phyloP scores from a whole-genome alignment of 2,888 invertebrate genomes.

The Graphium colonna region DNA sequence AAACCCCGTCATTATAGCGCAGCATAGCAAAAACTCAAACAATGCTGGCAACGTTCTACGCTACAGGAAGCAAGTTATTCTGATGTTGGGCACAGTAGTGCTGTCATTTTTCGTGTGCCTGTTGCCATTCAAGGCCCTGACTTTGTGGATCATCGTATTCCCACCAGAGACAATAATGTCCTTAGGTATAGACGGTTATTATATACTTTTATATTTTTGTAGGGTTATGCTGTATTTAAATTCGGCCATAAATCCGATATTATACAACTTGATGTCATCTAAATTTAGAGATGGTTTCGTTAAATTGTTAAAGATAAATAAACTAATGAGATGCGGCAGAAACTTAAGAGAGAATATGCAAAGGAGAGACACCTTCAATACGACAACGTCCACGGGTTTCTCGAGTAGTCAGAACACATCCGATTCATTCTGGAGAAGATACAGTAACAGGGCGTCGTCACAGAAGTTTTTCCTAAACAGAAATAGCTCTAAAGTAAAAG shows the following conservation, averaged over 20 bases:
- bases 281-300: constrained; percentile 92
- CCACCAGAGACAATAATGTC: constrained; percentile 83
- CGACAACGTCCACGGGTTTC: constrained; percentile 82
- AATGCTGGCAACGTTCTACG: constrained; percentile 81
- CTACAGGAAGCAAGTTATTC: constrained; percentile 89
- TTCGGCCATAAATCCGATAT: constrained; percentile 94
- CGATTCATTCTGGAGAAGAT: constrained; percentile 82
- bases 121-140: constrained; percentile 92
- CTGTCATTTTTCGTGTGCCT: constrained; percentile 94
- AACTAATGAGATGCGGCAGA: constrained; percentile 64
- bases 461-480: constrained; percentile 58
- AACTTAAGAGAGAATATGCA: constrained; percentile 76
- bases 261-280: constrained; percentile 95
- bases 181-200: constrained; percentile 90
- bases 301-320: constrained; percentile 79
- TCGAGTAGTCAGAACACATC: constrained; percentile 80
- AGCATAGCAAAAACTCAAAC: constrained; percentile 73
- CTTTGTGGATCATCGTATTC: constrained; percentile 91
- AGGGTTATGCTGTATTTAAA: constrained; percentile 94
- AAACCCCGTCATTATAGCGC: constrained; percentile 85
- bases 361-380: constrained; percentile 83
- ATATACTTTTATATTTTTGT: constrained; percentile 90
- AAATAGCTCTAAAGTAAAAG: constrained; percentile 61
- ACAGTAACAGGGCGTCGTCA: constrained; percentile 75
- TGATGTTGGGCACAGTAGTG: constrained; percentile 94